phyloP scores from a whole-genome alignment of 2,113 vertebrate species.

The Noturus placidus region DNA sequence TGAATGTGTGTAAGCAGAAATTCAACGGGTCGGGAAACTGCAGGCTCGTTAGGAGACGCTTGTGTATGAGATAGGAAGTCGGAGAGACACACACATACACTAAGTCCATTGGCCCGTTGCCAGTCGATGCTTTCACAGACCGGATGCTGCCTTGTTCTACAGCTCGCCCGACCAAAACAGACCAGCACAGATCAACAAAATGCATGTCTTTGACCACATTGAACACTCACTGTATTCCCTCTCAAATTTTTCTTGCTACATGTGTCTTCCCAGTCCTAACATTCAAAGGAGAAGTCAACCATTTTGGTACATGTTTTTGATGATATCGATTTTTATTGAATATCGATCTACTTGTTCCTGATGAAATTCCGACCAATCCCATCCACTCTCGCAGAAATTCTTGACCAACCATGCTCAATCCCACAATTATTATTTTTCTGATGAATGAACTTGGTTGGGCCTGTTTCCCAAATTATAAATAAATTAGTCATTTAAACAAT shows the following conservation, averaged over 20 bases:
- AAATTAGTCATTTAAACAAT: background rate
- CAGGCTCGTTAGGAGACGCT: slow-evolving; percentile 6
- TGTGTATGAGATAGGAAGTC: background rate
- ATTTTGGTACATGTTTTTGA: background rate
- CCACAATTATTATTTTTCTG: background rate
- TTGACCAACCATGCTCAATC: background rate
- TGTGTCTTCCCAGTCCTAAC: background rate
- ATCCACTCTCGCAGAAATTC: background rate
- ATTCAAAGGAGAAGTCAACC: background rate
- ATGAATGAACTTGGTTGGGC: background rate
- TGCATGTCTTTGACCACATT: background rate
- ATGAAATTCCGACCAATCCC: background rate
- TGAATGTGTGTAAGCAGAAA: background rate
- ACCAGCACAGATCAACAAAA: slow-evolving; percentile 20
- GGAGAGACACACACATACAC: background rate
- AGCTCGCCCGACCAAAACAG: slow-evolving; percentile 10
- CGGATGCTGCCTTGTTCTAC: background rate
- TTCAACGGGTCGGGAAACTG: background rate
- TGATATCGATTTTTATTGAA: background rate
- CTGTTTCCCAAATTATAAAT: background rate
- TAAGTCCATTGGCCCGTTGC: slow-evolving; percentile 1
- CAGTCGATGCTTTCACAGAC: slow-evolving; percentile 26
- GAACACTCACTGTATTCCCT: background rate
- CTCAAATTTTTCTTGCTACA: background rate
- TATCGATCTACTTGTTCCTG: background rate